A percentile compares a stretch with the other conserved stretches of the same genome.
Conservation (phyloP, 1,140 invertebrate genomes). For the Psilanteris sp. region DNA sequence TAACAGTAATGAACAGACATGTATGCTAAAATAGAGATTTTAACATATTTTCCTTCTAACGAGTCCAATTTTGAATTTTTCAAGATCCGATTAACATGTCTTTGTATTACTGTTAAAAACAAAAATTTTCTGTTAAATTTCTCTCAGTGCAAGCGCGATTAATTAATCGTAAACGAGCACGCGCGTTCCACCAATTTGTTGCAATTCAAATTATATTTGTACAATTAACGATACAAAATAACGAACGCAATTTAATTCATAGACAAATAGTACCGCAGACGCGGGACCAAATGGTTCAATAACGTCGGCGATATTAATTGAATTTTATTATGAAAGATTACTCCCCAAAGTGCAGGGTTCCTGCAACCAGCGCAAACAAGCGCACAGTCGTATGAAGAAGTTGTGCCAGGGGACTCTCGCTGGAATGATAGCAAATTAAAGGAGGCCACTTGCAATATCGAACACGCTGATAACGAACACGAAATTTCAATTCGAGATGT, state of each 20-base stretch:
- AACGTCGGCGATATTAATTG: slow-evolving; percentile 44
- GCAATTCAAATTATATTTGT: no score
- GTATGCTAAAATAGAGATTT: no score
- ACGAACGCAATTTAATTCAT: slow-evolving; percentile 16
- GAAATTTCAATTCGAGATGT: slow-evolving; percentile 45
- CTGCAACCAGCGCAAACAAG: slow-evolving; percentile 36
- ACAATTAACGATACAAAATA: no score
- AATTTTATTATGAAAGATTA: slow-evolving; percentile 61
- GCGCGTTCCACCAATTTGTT: no score
- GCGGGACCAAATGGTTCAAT: slow-evolving; percentile 38
- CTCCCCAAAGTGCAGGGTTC: slow-evolving; percentile 30
- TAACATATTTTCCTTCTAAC: no score
- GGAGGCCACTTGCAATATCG: slow-evolving; percentile 20
- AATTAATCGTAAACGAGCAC: no score
- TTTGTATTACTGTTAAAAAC: no score
- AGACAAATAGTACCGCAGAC: slow-evolving; percentile 17
- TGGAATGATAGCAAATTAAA: slow-evolving; percentile 48
- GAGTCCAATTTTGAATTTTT: no score
- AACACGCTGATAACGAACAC: slow-evolving; percentile 27
- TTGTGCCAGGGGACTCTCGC: slow-evolving; percentile 34
- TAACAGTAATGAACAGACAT: no score
- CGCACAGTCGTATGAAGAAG: slow-evolving; percentile 45
- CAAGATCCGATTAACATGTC: no score
- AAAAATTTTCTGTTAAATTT: no score
- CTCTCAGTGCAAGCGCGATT: no score